Conservation (phyloP, 2,797 vertebrate species). For the Triplophysa bombifrons region DNA sequence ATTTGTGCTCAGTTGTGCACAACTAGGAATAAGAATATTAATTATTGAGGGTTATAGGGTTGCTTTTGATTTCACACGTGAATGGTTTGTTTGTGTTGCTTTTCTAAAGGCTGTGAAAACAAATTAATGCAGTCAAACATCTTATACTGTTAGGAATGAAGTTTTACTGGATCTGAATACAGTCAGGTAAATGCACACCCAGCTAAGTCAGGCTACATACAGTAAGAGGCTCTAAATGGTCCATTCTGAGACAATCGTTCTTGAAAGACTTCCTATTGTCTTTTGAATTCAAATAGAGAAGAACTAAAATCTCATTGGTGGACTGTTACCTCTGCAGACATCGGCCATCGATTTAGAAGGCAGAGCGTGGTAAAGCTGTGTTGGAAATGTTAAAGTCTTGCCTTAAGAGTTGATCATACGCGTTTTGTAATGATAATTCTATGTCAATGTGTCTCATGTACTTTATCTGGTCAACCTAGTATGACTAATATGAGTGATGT, state of each 20-base stretch:
- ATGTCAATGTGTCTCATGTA: background rate
- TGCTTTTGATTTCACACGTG: too few relatives aligned
- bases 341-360: slow-evolving; percentile 3
- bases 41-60: too few relatives aligned
- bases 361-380: slow-evolving; percentile 15
- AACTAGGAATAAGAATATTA: too few relatives aligned
- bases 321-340: slow-evolving; percentile 27
- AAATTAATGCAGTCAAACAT: background rate
- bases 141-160: background rate
- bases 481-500: slow-evolving; percentile 6
- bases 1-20: too few relatives aligned
- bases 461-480: slow-evolving; percentile 3
- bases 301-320: slow-evolving; percentile 17
- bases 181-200: background rate
- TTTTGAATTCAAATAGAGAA: slow-evolving; percentile 22
- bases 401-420: slow-evolving; percentile 7
- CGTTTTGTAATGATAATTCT: background rate
- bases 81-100: too few relatives aligned
- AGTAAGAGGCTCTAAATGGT: slow-evolving; percentile 36
- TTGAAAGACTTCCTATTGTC: slow-evolving; percentile 31
- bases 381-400: background rate
- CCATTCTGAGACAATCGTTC: slow-evolving; percentile 30
- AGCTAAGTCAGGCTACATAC: background rate
- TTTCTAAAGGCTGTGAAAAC: too few relatives aligned
- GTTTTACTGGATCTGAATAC: background rate